Evolutionary conservation across 2,888 invertebrate genomes (phyloP).

Genomic region (Athrips mouffetella): DNA sequence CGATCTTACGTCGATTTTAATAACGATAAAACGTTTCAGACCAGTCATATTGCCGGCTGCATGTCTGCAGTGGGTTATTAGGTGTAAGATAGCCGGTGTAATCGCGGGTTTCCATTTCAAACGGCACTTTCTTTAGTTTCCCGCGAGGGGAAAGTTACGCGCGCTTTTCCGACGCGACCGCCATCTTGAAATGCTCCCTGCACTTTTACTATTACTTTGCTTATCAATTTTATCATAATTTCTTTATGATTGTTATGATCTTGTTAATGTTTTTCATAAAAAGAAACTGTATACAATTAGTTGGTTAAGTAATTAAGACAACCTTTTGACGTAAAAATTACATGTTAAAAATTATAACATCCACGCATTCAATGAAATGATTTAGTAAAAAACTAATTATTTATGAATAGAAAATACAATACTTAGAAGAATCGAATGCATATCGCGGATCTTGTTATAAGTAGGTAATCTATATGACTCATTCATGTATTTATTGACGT

Average conservation of each 20-base stretch:
- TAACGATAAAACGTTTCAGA: conserved; percentile 4
- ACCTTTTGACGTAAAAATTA: too few relatives aligned
- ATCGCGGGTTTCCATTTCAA: conserved; percentile 74
- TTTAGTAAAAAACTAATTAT: too few relatives aligned
- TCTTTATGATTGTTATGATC: not conserved
- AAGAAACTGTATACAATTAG: too few relatives aligned
- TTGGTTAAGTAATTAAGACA: too few relatives aligned
- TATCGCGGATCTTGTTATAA: too few relatives aligned
- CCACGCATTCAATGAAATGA: too few relatives aligned
- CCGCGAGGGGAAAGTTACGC: conserved; percentile 72
- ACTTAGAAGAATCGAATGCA: too few relatives aligned
- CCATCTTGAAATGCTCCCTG: conserved; percentile 58
- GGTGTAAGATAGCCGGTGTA: conserved; percentile 54
- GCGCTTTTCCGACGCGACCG: conserved; percentile 64
- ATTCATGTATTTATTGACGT: too few relatives aligned
- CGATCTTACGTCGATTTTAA: conserved; percentile 9
- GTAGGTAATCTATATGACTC: too few relatives aligned
- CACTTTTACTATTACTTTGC: conserved; percentile 19
- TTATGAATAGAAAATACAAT: too few relatives aligned
- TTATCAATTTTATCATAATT: conserved; percentile 13
- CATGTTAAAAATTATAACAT: too few relatives aligned
- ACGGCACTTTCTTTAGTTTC: conserved; percentile 72
- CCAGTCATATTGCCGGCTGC: conserved; percentile 7
- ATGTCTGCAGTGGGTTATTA: conserved; percentile 40
- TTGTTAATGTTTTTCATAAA: too few relatives aligned